Evolutionary conservation across 2,113 vertebrate species (phyloP).

Genomic region (Ellobius talpinus): DNA sequence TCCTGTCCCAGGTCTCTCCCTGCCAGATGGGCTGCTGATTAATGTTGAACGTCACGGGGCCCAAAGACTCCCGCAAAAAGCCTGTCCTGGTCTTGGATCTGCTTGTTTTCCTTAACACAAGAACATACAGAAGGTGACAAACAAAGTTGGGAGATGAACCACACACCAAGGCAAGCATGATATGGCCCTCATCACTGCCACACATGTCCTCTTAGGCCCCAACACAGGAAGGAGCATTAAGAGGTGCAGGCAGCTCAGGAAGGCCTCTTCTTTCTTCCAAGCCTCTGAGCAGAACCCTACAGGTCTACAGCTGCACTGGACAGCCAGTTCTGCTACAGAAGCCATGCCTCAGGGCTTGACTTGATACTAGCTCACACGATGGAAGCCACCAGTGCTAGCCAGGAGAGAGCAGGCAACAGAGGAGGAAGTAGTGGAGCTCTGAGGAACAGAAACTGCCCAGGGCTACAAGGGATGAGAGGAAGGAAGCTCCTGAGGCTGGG

Average conservation of each 20-base stretch:
- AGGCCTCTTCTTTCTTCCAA: rapidly evolving
- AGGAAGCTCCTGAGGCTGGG: neutral
- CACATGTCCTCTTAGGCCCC: neutral
- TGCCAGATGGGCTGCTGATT: neutral
- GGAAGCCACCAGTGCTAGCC: neutral
- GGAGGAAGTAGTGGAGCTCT: neutral
- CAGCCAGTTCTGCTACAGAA: neutral
- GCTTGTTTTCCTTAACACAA: neutral
- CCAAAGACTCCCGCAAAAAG: neutral
- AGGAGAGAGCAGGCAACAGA: rapidly evolving
- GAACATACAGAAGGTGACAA: slow-evolving; percentile 36
- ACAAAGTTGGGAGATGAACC: neutral
- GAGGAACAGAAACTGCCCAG: neutral
- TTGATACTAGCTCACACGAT: rapidly evolving
- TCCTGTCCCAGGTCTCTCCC: neutral
- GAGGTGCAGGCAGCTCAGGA: neutral
- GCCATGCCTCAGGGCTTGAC: neutral
- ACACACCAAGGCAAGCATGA: neutral
- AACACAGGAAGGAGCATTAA: rapidly evolving
- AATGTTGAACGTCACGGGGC: neutral
- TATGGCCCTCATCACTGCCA: neutral
- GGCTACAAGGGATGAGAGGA: neutral
- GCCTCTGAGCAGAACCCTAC: rapidly evolving
- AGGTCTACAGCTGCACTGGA: rapidly evolving
- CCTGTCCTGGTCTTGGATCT: rapidly evolving